Percentiles rank a stretch among this genome's conserved stretches.
Conservation (phyloP, 1,140 invertebrate species). For the Zaprionus tsacasi region DNA sequence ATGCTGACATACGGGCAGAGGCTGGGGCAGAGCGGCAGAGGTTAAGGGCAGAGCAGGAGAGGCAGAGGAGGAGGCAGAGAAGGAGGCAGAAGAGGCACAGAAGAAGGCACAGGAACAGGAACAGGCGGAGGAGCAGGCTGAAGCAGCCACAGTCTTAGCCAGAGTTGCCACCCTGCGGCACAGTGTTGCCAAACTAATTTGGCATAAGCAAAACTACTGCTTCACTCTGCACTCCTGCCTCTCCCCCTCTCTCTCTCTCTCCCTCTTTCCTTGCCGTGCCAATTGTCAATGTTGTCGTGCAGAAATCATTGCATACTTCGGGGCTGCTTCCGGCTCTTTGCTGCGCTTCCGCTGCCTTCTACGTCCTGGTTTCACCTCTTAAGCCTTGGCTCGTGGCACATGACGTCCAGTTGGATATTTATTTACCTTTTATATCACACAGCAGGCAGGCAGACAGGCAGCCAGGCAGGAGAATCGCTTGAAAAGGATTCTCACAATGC, state of each 20-base stretch:
- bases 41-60: slow-evolving; percentile 44
- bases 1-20: slow-evolving; percentile 73
- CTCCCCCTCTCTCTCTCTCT: slow-evolving; percentile 1
- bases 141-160: background rate
- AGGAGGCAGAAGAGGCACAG: slow-evolving; percentile 51
- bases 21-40: slow-evolving; percentile 8
- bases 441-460: slow-evolving; percentile 34
- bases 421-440: slow-evolving; percentile 47
- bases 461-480: background rate
- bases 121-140: background rate
- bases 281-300: slow-evolving; percentile 42
- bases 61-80: too few species aligned
- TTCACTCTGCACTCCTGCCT: background rate
- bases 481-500: slow-evolving; percentile 16
- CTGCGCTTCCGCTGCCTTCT: slow-evolving; percentile 46
- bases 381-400: slow-evolving; percentile 37
- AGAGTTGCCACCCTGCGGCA: slow-evolving; percentile 1
- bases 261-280: slow-evolving; percentile 10
- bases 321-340: slow-evolving; percentile 76
- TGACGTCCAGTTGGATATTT: slow-evolving; percentile 41
- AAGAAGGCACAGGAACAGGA: background rate
- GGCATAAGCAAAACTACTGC: slow-evolving; percentile 27
- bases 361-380: slow-evolving; percentile 41
- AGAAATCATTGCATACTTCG: slow-evolving; percentile 74
- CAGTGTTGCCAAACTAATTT: slow-evolving; percentile 55